Evolutionary conservation across 2,888 invertebrate genomes (phyloP), one percentile per base, ranked within the genome.

Genomic region (Cephonodes hylas): DNA sequence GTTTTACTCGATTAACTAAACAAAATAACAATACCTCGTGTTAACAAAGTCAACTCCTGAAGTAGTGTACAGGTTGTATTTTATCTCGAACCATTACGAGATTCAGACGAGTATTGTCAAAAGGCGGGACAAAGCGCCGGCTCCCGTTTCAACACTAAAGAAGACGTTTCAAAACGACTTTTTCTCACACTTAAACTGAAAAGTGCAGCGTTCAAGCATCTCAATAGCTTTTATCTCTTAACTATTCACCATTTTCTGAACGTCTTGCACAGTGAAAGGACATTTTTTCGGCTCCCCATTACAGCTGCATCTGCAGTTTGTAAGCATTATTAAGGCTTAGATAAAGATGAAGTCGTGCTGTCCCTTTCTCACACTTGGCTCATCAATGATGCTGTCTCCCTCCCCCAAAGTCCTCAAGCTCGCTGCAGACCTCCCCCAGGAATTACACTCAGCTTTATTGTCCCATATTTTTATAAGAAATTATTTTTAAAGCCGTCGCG

Each of bases 371-470:
- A 13, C n/a, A n/a, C 38, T 38, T 38, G 38, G n/a, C n/a, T n/a
- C 13, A 1, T n/a, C 38, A n/a, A 38, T 38, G 8, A 1, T 15
- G 6, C 48, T 15, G n/a, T 48, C n/a, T 22, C 57, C 20, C 25
- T 22, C 57, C 18, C 13, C 13, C 20, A 4, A 42, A 45, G 15
- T 46, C 31, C 44, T 46, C n/a, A 46, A n/a, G 22, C 20, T n/a
- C 45, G 18, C 18, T 58, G 10, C n/a, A 0, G 15, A 10, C 15
- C 15, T 42, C 38, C 57, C 38, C n/a, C 13, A 58, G 72, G 78
- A 81, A 84, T 81, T 80, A 78, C 72, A 73, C 78, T 74, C 71
- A 75, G 76, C 76, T 81, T 78, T 79, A 82, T 81, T 81, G 79
- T 80, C 38, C 69, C 38, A 38, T 58, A 58, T 61, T 68, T 78